A percentile compares a stretch with the other conserved stretches of the same genome.
Conservation (phyloP, 2,113 vertebrate species). For the Carassius carassius region DNA sequence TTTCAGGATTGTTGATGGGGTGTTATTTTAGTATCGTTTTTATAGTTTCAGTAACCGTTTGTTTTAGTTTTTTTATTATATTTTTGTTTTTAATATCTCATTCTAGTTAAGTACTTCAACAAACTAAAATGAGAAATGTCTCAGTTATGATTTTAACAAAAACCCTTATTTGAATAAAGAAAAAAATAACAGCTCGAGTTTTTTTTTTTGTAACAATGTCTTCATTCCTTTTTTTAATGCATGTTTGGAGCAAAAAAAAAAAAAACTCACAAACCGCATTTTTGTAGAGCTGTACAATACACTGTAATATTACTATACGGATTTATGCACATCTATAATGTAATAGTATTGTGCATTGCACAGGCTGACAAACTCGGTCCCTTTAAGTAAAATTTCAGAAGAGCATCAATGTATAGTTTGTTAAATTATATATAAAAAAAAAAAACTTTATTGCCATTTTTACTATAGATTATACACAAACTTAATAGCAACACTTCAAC, state of each 20-base stretch:
- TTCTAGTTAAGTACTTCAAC: too few relatives aligned
- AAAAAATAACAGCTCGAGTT: too few relatives aligned
- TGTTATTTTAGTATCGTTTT: too few relatives aligned
- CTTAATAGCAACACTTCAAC: constrained; percentile 64
- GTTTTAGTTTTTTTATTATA: too few relatives aligned
- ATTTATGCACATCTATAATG: background rate
- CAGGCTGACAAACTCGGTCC: background rate
- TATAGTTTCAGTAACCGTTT: too few relatives aligned
- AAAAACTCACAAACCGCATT: too few relatives aligned
- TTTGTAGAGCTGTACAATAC: background rate
- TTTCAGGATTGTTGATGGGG: too few relatives aligned
- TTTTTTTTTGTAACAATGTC: background rate
- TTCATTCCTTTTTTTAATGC: too few relatives aligned
- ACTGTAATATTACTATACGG: background rate
- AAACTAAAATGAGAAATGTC: too few relatives aligned
- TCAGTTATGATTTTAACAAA: background rate
- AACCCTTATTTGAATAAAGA: background rate
- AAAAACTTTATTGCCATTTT: constrained; percentile 74
- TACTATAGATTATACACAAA: constrained; percentile 73
- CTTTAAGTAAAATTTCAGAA: background rate
- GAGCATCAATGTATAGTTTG: constrained; percentile 30
- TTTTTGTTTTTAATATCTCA: too few relatives aligned
- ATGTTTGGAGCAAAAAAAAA: too few relatives aligned
- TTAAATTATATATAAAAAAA: constrained; percentile 64
- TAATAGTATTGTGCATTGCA: background rate